Percentiles rank a stretch among this genome's conserved stretches.
These are phyloP conservation scores for Drosophila putrida DNA, from an alignment of 2,888 invertebrate genomes.

Conservation along the genomic window DNA sequence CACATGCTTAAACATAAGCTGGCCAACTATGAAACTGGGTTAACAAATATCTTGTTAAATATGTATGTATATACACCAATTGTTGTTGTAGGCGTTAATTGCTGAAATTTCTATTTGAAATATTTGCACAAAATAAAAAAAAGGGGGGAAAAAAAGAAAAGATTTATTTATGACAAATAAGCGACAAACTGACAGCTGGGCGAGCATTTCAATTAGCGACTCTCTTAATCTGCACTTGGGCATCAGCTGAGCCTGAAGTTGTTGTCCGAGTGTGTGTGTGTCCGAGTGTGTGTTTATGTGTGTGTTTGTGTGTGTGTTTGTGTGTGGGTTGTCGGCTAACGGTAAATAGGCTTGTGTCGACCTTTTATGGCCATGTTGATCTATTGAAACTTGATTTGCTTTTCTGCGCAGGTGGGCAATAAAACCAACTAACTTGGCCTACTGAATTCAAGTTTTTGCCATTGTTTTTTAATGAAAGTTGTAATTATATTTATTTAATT, in stretches of 20 bases:
- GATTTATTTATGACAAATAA: constrained; percentile 15
- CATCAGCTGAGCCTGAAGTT: constrained; percentile 25
- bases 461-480: constrained; percentile 8
- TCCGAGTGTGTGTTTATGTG: too few relatives aligned
- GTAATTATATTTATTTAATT: not conserved
- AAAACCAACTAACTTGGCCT: constrained; percentile 38
- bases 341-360: constrained; percentile 38
- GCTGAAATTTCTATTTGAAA: constrained; percentile 47
- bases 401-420: constrained; percentile 37
- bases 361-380: constrained; percentile 52
- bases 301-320: constrained; percentile 2
- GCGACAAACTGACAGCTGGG: constrained; percentile 36
- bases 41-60: constrained; percentile 42
- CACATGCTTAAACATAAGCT: constrained; percentile 11
- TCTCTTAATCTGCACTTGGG: constrained; percentile 27
- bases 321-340: constrained; percentile 36
- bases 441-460: constrained; percentile 26
- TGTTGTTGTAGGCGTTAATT: constrained; percentile 47
- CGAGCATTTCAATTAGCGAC: constrained; percentile 52
- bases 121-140: constrained; percentile 16
- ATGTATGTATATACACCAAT: not conserved
- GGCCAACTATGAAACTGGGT: constrained; percentile 50
- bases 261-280: not conserved
- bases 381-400: constrained; percentile 36
- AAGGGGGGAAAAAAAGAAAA: constrained; percentile 7